A percentile compares a stretch with the other conserved stretches of the same genome.
Evolutionary conservation across 2,888 invertebrate genomes (phyloP).

Genomic region (Drosophila cracens): DNA sequence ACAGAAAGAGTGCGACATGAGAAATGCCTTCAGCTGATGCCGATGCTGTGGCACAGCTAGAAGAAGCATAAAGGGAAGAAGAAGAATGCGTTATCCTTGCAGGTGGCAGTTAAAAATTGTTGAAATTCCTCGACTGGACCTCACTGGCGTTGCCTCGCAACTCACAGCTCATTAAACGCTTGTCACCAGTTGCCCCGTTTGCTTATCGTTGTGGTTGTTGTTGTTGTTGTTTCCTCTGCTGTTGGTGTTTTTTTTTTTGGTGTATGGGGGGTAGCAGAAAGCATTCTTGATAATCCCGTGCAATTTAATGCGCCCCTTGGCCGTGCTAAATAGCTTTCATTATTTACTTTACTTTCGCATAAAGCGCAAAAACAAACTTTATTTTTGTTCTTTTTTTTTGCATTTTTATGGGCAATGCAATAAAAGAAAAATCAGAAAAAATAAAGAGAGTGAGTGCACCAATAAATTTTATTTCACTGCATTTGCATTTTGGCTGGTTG

Average conservation of each 20-base stretch:
- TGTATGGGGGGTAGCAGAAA: background rate
- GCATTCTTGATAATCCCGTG: conserved; percentile 41
- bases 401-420: conserved; percentile 39
- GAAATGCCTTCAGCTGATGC: conserved; percentile 42
- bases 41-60: background rate
- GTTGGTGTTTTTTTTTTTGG: conserved; percentile 26
- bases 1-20: conserved; percentile 25
- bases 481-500: conserved; percentile 8
- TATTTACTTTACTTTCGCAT: conserved; percentile 73
- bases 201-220: conserved; percentile 9
- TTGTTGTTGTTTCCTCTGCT: conserved; percentile 23
- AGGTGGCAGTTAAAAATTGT: conserved; percentile 78
- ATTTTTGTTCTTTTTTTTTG: conserved; percentile 13
- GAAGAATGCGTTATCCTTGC: conserved; percentile 68
- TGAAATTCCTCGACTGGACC: conserved; percentile 58
- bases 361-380: conserved; percentile 47
- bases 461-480: conserved; percentile 29
- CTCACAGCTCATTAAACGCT: conserved; percentile 74
- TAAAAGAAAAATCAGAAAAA: conserved; percentile 8
- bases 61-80: conserved; percentile 1
- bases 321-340: conserved; percentile 78
- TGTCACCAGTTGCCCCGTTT: conserved; percentile 54
- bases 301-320: conserved; percentile 72
- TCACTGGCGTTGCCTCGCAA: conserved; percentile 12
- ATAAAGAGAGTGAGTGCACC: conserved; percentile 14